Conservation (phyloP, 1,140 invertebrate species). For the Nasonia vitripennis region DNA sequence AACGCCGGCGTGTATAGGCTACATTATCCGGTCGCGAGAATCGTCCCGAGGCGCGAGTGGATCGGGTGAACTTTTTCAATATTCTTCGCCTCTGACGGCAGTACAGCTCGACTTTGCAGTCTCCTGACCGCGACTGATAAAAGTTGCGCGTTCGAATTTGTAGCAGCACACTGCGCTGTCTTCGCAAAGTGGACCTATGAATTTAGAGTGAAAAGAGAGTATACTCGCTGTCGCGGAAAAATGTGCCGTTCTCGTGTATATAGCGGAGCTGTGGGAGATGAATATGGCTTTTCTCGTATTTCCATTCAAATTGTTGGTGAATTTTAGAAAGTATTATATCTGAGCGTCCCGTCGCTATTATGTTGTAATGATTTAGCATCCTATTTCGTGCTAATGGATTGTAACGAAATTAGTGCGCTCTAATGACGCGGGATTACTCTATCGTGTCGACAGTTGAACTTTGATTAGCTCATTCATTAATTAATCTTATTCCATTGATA, state of each 20-base stretch:
- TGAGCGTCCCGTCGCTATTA: too few relatives aligned
- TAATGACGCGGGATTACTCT: too few relatives aligned
- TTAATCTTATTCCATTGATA: too few relatives aligned
- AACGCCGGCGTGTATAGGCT: conserved; percentile 13
- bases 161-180: background rate
- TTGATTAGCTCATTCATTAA: too few relatives aligned
- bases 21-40: background rate
- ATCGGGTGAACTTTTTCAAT: conserved; percentile 48
- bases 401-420: too few relatives aligned
- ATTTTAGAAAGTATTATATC: too few relatives aligned
- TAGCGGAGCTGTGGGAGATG: too few relatives aligned
- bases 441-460: too few relatives aligned
- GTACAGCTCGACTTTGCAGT: background rate
- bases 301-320: too few relatives aligned
- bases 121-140: conserved; percentile 21
- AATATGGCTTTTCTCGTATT: too few relatives aligned
- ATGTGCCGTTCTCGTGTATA: background rate
- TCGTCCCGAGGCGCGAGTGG: background rate
- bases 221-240: background rate
- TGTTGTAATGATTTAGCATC: too few relatives aligned
- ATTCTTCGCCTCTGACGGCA: background rate
- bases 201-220: background rate
- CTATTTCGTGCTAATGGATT: too few relatives aligned
- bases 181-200: background rate
- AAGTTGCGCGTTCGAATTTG: conserved; percentile 30